These are phyloP conservation scores for Mormyrus hasselquistii DNA, from an alignment of 2,797 vertebrate genomes.

Conservation along the genomic window DNA sequence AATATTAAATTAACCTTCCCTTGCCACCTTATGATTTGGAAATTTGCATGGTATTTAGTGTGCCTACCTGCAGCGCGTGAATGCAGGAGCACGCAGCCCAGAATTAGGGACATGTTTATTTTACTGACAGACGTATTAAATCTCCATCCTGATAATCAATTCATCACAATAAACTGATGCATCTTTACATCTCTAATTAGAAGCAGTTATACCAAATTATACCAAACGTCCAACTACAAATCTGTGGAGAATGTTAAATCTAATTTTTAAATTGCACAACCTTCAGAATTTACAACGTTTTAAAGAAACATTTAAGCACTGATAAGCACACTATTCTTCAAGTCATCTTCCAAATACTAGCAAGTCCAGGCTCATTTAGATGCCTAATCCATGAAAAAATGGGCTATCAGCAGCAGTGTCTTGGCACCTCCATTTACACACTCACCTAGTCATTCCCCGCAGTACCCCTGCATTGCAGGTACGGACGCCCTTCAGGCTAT, in stretches of 20 bases:
- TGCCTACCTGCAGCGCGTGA: background rate
- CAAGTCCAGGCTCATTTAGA: background rate
- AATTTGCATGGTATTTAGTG: background rate
- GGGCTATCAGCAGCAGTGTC: background rate
- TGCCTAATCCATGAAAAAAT: background rate
- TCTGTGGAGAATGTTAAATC: background rate
- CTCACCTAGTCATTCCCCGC: slow-evolving; percentile 87
- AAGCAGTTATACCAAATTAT: background rate
- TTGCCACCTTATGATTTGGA: background rate
- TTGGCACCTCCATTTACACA: background rate
- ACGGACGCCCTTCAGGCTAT: slow-evolving; percentile 75
- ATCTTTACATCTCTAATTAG: background rate
- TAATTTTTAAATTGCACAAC: background rate
- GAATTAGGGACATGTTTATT: background rate
- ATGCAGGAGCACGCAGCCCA: background rate
- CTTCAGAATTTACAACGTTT: background rate
- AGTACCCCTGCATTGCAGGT: slow-evolving; percentile 70
- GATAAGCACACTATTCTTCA: background rate
- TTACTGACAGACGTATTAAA: background rate
- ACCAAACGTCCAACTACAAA: background rate
- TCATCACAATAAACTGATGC: background rate
- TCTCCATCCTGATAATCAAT: background rate
- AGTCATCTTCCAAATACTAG: background rate
- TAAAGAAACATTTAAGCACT: background rate
- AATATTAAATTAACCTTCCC: background rate